Base-by-base conservation (phyloP, 1,140 invertebrate genomes). In the Globodera rostochiensis region DNA sequence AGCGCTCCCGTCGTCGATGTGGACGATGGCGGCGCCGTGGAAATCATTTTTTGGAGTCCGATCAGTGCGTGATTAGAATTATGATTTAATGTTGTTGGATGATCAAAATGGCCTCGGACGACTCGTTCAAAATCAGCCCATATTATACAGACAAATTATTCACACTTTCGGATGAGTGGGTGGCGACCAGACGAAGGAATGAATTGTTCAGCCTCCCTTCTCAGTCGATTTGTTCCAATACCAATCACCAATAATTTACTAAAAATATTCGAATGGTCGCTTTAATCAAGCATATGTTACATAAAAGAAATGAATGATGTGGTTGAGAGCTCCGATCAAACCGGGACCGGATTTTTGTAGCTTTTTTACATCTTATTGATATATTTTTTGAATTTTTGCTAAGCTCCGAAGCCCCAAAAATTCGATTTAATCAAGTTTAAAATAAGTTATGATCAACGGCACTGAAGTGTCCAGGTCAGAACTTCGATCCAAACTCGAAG, bases 61-160 rank as follows among this genome's bases (percentile, higher is more conserved):
- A 6, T 64, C 57, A 13, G 57, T 64, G 57, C 57, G 57, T 15
- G 57, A 19, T 19, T 53, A 9, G 50, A 1, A 9, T 53, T 53
- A 9, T 13, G 50, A 9, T 53, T 53, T 53, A 64, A 64, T 15
- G 15, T 64, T 11, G 19, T 19, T 6, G 57, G 19, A 64, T 53
- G 53, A 53, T 53, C 53, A 53, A 64, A 64, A 15, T 64, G 57
- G 6, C 57, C 57, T 19, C 57, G 57, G 19, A 13, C 13, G 19
- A 19, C 57, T 36, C 11, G 57, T 64, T 19, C 50, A 53, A 64
- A 64, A 19, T 64, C 57, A 64, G 15, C 57, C 57, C 57, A 64
- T 64, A 64, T 64, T 19, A 64, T 64, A 64, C 57, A 64, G 57
- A 64, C 57, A 64, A 64, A 64, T 64, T 64, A 6, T 64, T 64